Evolutionary conservation across 1,140 invertebrate genomes (phyloP).

Genomic region (Ceratosolen fusciceps): DNA sequence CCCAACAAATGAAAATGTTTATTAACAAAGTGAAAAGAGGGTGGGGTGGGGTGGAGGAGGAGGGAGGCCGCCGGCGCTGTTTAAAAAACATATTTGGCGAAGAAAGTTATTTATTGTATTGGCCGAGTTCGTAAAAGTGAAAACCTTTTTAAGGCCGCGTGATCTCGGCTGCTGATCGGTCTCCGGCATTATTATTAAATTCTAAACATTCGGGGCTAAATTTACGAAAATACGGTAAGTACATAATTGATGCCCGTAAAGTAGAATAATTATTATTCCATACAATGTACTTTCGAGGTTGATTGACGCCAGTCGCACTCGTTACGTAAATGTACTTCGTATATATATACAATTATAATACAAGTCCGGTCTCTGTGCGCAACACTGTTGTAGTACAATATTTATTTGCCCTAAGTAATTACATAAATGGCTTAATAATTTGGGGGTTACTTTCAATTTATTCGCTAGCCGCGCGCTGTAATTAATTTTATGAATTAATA

Average conservation of each 20-base stretch:
- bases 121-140: background rate
- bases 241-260: background rate
- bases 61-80: no score
- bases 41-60: no score
- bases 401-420: background rate
- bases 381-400: no score
- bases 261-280: background rate
- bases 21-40: background rate
- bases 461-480: background rate
- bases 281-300: background rate
- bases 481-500: background rate
- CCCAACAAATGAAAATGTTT: background rate
- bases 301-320: background rate
- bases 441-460: background rate
- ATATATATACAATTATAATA: no score
- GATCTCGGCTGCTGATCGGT: background rate
- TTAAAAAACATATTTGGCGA: background rate
- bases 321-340: slow-evolving; percentile 18
- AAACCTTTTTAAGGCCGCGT: background rate
- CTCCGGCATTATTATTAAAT: background rate
- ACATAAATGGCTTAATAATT: slow-evolving; percentile 10
- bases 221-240: background rate
- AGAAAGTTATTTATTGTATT: slow-evolving; percentile 9
- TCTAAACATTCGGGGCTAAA: background rate
- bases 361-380: background rate